These are phyloP conservation scores for Tachysurus fulvidraco DNA, from an alignment of 2,113 vertebrate species.

Conservation along the genomic window DNA sequence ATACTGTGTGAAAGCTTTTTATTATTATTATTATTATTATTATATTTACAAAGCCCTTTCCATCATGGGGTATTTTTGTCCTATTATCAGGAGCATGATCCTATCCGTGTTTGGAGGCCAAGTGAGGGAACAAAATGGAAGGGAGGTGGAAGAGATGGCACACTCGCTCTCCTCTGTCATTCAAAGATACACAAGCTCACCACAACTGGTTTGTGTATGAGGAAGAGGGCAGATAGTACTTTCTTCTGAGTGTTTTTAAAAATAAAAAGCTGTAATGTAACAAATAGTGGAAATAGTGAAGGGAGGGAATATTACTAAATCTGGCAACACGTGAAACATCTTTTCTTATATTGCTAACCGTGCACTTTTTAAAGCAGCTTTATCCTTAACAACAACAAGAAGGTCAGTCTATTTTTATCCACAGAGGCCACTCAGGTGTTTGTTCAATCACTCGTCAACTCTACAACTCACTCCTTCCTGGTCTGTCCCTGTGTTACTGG, in stretches of 20 bases:
- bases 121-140: background rate
- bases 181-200: background rate
- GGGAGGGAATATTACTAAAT: background rate
- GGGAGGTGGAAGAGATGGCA: background rate
- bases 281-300: background rate
- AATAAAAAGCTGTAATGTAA: background rate
- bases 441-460: background rate
- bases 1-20: background rate
- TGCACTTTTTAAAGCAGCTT: background rate
- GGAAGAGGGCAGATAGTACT: background rate
- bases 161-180: background rate
- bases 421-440: background rate
- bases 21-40: background rate
- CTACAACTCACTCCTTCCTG: background rate
- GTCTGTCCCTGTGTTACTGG: background rate
- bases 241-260: background rate
- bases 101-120: background rate
- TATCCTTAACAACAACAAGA: background rate
- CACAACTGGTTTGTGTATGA: too few species aligned
- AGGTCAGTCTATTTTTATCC: background rate
- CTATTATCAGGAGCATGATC: background rate
- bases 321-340: background rate
- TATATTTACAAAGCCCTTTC: background rate
- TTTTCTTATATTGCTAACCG: background rate
- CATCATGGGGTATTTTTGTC: background rate